Evolutionary conservation across 1,140 invertebrate species (phyloP), one percentile per base, ranked within the genome.

Genomic region (Aricia agestis): DNA sequence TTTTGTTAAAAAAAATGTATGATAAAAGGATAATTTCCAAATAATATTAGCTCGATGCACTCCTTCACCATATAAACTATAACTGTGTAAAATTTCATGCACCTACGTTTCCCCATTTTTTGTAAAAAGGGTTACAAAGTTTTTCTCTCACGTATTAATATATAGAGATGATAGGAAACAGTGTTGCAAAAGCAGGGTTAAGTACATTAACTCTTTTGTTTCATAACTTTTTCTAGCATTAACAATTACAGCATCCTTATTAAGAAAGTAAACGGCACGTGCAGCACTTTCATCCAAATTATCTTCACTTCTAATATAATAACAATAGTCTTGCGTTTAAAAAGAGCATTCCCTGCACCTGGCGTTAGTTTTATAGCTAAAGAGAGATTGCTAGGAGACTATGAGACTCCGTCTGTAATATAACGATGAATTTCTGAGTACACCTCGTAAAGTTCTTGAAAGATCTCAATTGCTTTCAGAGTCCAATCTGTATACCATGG

Each of bases 281-380:
- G 45, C 11, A 15, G 13, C 45, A 10, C 45, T 52, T 52, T 52
- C 13, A 52, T 52, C 45, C 45, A 52, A 52, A 52, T 52, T 52
- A 15, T 52, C 13, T 52, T 52, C 11, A 52, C 10, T 52, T 52
- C 11, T 52, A 59, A 18, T 18, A 31, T 19, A 19, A 63, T 19
- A 19, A 25, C 59, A 70, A 68, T 72, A 68, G 72, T 75, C 68
- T 76, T 75, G 76, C 72, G 67, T 77, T 74, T 67, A 65, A 70
- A 25, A 65, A 72, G 68, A 70, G 59, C 78, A 79, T 79, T 77
- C 70, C 71, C 67, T 69, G 73, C 78, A 79, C 76, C 78, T 79
- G 78, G 70, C 68, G 66, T 31, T 65, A 74, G 70, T 75, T 79
- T 79, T 79, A 79, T 77, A 69, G 71, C 66, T 72, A 59, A 78